Percentiles rank a stretch among this genome's conserved stretches.
Conservation (phyloP, 2,797 vertebrate species). For the Lycodopsis pacificus region DNA sequence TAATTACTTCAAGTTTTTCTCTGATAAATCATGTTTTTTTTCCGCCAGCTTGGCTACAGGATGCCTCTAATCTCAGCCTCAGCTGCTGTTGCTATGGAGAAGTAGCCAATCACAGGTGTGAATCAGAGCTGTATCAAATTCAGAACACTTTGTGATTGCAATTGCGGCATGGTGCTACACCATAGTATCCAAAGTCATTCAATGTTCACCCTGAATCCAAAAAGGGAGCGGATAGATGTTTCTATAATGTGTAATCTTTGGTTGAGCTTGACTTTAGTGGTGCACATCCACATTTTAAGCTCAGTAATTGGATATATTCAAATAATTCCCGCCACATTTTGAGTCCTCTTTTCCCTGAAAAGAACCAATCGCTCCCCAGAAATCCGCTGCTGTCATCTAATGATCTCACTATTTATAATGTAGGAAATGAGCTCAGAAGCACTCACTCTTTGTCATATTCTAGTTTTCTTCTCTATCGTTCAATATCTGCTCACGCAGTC, state of each 20-base stretch:
- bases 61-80: not conserved
- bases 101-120: not conserved
- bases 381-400: not conserved
- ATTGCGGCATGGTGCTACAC: not conserved
- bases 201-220: not conserved
- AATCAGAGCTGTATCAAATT: not conserved
- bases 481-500: conserved; percentile 50
- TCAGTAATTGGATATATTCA: not conserved
- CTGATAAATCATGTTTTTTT: not conserved
- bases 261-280: not conserved
- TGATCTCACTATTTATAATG: not conserved
- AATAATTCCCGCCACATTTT: not conserved
- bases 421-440: conserved; percentile 16
- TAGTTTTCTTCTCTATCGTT: conserved; percentile 33
- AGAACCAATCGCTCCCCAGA: not conserved
- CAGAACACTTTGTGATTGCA: not conserved
- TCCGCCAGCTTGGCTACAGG: not conserved
- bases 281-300: not conserved
- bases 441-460: conserved; percentile 27
- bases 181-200: not conserved
- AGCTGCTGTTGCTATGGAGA: not conserved
- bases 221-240: not conserved
- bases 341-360: not conserved
- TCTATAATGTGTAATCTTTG: not conserved
- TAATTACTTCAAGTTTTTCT: not conserved